phyloP scores from a whole-genome alignment of 2,888 invertebrate genomes.

The Drosophila fungiperda region DNA sequence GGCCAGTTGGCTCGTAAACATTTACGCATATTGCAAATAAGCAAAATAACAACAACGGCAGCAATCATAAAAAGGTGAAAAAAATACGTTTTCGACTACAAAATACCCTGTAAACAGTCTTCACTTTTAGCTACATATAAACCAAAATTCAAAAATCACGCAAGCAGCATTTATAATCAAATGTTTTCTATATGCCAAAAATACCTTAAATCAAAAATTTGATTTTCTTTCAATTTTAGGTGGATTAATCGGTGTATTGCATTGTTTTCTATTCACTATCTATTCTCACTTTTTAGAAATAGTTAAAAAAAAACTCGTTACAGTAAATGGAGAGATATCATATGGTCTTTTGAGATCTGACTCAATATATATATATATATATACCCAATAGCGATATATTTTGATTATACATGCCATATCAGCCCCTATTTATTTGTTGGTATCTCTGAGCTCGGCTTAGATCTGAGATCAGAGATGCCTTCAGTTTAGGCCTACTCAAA shows the following conservation, averaged over 20 bases:
- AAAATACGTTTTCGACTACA: neutral
- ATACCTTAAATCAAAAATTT: too few species aligned
- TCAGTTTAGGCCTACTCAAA: neutral
- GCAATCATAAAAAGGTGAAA: slow-evolving; percentile 2
- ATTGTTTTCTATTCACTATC: neutral
- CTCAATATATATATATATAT: neutral
- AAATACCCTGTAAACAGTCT: neutral
- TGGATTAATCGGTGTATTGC: neutral
- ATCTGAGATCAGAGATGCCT: neutral
- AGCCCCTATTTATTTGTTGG: neutral
- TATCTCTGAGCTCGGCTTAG: neutral
- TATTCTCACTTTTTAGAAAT: neutral
- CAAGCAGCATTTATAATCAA: too few species aligned
- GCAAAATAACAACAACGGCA: slow-evolving; percentile 50
- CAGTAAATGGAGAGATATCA: neutral
- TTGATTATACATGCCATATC: neutral
- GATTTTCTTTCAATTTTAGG: too few species aligned
- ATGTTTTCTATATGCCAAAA: too few species aligned
- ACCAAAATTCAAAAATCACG: too few species aligned
- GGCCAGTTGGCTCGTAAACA: slow-evolving; percentile 69
- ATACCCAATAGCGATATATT: neutral
- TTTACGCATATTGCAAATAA: slow-evolving; percentile 80
- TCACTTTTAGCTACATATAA: neutral
- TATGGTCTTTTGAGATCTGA: neutral
- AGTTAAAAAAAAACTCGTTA: neutral